These are phyloP conservation scores for Spizella passerina DNA, from an alignment of 2,797 vertebrate genomes.

Conservation along the genomic window DNA sequence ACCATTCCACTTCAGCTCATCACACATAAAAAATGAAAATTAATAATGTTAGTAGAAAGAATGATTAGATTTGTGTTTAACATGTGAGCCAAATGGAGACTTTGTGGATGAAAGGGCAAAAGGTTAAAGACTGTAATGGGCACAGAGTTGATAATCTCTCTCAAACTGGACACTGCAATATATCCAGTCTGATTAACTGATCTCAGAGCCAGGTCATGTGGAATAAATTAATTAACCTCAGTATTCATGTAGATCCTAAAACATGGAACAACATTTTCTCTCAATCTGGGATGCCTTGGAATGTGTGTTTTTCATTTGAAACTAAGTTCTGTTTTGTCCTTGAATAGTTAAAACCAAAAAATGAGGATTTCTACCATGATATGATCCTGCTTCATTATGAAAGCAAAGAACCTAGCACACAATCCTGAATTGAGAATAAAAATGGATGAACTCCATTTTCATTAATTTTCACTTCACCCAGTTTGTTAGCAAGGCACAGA, in stretches of 20 bases:
- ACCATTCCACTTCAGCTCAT: not conserved
- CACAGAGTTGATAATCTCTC: not conserved
- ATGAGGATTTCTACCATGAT: not conserved
- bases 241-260: not conserved
- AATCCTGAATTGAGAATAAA: not conserved
- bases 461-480: not conserved
- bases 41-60: not conserved
- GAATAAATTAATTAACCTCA: not conserved
- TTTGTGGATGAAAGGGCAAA: not conserved
- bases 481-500: not conserved
- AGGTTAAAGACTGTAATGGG: not conserved
- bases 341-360: not conserved
- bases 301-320: not conserved
- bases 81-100: not conserved
- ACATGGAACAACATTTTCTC: not conserved
- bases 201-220: not conserved
- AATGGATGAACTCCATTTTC: not conserved
- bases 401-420: not conserved
- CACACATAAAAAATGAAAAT: not conserved
- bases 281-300: not conserved
- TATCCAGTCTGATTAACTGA: not conserved
- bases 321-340: not conserved
- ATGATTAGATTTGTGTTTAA: not conserved
- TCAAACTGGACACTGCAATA: not conserved
- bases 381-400: not conserved